A percentile compares a stretch with the other conserved stretches of the same genome.
Conservation (phyloP, 2,113 vertebrate genomes). For the Notarius quadriscutis region DNA sequence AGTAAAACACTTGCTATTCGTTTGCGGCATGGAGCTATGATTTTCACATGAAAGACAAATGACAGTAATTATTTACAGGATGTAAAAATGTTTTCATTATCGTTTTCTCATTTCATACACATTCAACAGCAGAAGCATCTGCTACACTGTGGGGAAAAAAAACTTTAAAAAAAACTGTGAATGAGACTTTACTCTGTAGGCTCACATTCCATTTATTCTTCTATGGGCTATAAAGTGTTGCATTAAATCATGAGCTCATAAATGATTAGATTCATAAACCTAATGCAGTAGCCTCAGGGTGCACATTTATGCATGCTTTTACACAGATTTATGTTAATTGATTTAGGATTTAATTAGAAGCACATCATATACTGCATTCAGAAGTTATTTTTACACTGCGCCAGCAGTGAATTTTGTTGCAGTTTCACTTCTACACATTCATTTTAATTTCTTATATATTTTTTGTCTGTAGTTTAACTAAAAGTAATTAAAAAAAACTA, state of each 20-base stretch:
- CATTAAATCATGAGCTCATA: slow-evolving; percentile 9
- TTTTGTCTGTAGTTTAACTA: not conserved
- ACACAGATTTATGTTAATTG: slow-evolving; percentile 18
- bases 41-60: too few relatives aligned
- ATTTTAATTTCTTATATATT: not conserved
- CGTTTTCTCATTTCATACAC: not conserved
- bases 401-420: not conserved
- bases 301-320: not conserved
- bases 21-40: too few relatives aligned
- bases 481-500: not conserved
- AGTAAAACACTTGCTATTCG: too few relatives aligned
- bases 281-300: slow-evolving; percentile 4
- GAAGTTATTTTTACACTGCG: not conserved
- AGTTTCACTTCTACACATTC: not conserved
- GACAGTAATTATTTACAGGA: not conserved
- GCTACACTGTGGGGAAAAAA: not conserved
- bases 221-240: not conserved
- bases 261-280: slow-evolving; percentile 10
- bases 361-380: slow-evolving; percentile 16
- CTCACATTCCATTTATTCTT: not conserved
- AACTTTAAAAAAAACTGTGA: not conserved
- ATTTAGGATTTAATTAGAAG: slow-evolving; percentile 30
- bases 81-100: not conserved
- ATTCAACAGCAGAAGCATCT: not conserved
- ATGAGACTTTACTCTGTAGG: not conserved